Conservation (phyloP, 2,888 invertebrate species). For the Tipula lateralis region DNA sequence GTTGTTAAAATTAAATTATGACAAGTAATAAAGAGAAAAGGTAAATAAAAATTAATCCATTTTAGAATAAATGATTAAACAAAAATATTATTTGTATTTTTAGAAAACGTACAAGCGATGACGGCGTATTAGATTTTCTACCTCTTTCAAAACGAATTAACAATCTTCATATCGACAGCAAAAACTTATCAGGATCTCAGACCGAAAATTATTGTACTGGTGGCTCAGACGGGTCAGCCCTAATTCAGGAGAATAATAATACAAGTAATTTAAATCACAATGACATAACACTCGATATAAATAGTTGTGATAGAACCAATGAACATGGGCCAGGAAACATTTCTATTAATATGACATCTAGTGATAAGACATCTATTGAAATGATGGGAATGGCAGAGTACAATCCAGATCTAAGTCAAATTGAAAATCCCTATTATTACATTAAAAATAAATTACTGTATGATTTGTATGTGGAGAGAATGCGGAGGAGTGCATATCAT, state of each 20-base stretch:
- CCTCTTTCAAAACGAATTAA: constrained; percentile 87
- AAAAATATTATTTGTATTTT: constrained; percentile 39
- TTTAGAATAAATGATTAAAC: neutral
- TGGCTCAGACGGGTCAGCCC: neutral
- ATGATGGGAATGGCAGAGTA: constrained; percentile 48
- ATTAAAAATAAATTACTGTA: constrained; percentile 79
- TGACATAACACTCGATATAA: neutral
- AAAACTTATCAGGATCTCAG: constrained; percentile 36
- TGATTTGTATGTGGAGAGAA: constrained; percentile 75
- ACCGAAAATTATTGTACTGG: neutral
- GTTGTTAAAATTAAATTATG: neutral
- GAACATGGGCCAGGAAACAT: neutral
- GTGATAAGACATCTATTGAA: neutral
- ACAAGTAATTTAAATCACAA: neutral
- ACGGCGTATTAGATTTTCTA: constrained; percentile 65
- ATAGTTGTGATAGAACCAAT: neutral
- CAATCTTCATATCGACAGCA: constrained; percentile 74
- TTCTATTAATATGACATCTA: neutral
- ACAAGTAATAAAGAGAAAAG: neutral
- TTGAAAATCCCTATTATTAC: constrained; percentile 81
- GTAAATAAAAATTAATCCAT: neutral
- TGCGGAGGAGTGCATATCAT: constrained; percentile 54
- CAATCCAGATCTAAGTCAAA: constrained; percentile 69
- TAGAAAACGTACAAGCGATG: constrained; percentile 74
- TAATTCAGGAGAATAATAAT: neutral